Evolutionary conservation across 1,140 invertebrate genomes (phyloP).

Genomic region (Atopsyche davidsoni): DNA sequence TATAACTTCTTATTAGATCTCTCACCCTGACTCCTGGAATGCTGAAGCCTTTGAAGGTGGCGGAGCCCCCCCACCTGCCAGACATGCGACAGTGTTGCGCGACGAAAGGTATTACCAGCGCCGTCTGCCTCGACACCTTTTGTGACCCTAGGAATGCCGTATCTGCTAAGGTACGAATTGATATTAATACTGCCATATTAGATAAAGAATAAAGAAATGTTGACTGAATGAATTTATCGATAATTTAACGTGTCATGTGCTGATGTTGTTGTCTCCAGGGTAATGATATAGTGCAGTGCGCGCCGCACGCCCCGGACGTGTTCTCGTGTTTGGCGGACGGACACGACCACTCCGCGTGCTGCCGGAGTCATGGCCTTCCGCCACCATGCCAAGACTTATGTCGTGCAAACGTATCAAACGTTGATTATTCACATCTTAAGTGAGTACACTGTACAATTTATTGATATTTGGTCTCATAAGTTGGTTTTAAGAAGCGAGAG

Average conservation of each 20-base stretch:
- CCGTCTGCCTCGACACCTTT: constrained; percentile 67
- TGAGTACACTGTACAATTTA: no score
- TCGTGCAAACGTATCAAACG: constrained; percentile 66
- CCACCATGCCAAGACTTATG: constrained; percentile 68
- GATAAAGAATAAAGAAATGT: no score
- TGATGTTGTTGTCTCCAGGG: no score
- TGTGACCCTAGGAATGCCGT: constrained; percentile 62
- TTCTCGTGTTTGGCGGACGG: constrained; percentile 75
- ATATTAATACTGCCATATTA: not conserved
- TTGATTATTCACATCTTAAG: constrained; percentile 77
- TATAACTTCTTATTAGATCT: constrained; percentile 40
- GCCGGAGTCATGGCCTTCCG: constrained; percentile 65
- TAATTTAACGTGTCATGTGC: no score
- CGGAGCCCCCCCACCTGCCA: constrained; percentile 54
- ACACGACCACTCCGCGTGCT: constrained; percentile 76
- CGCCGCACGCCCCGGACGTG: constrained; percentile 71
- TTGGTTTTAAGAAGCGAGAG: no score
- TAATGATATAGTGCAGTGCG: constrained; percentile 77
- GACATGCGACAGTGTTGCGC: constrained; percentile 68
- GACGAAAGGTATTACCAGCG: constrained; percentile 63
- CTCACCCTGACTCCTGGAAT: constrained; percentile 59
- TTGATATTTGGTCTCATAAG: not conserved
- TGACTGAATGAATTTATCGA: no score
- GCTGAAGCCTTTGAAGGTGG: constrained; percentile 47
- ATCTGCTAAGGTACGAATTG: constrained; percentile 9